Conservation (phyloP, 2,888 invertebrate genomes). For the Cancer borealis region DNA sequence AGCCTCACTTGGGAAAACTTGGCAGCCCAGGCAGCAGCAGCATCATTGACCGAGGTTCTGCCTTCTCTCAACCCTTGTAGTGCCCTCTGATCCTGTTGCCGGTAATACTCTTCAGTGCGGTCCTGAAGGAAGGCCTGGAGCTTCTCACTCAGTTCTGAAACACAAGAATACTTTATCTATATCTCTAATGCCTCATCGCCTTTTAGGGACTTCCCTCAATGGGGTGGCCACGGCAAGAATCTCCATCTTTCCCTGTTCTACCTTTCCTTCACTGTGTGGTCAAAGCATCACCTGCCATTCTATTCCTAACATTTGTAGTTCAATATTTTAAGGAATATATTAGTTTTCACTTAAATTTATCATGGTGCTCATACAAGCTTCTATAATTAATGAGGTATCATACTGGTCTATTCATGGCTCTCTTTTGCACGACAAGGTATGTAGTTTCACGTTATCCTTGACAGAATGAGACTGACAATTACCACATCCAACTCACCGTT, state of each 20-base stretch:
- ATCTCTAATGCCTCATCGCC: too few relatives aligned
- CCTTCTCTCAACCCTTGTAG: constrained; percentile 52
- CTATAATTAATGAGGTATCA: too few relatives aligned
- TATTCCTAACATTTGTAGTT: background rate
- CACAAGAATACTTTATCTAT: background rate
- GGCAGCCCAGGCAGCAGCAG: constrained; percentile 63
- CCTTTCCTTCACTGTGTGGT: too few relatives aligned
- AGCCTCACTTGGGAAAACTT: constrained; percentile 59
- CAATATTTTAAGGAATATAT: background rate
- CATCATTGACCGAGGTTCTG: constrained; percentile 43
- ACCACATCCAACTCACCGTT: constrained; percentile 33
- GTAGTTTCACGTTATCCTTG: background rate
- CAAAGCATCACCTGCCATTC: background rate
- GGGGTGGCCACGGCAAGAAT: background rate
- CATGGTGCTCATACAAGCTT: too few relatives aligned
- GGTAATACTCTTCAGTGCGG: constrained; percentile 61
- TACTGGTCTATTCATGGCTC: too few relatives aligned
- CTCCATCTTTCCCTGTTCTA: too few relatives aligned
- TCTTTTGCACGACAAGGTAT: too few relatives aligned
- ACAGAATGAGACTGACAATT: background rate
- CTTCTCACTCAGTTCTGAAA: constrained; percentile 68
- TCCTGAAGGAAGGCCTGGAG: constrained; percentile 59
- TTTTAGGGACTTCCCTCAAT: too few relatives aligned
- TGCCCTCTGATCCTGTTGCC: constrained; percentile 62
- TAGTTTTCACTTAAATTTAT: background rate